Evolutionary conservation across 2,113 vertebrate genomes (phyloP), one percentile per base, ranked within the genome.

Genomic region (Ellobius talpinus): DNA sequence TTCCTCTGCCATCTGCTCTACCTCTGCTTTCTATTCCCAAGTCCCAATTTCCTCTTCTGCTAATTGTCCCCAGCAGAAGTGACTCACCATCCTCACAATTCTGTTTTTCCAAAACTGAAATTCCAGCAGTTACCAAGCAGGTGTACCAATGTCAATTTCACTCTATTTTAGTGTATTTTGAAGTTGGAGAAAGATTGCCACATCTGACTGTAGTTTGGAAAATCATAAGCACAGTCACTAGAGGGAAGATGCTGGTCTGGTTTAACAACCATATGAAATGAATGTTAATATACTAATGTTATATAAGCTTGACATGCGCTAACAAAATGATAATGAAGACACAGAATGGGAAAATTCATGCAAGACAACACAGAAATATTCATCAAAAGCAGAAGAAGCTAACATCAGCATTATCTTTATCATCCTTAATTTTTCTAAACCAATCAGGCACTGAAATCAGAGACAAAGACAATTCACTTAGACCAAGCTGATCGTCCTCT

Each of bases 1-100:
- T 96, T 90, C 92, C 77, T 94, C 73, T 82, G 68, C 97, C 97
- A 97, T 97, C 97, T 97, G 96, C 45, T 97, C 88, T 86, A 96
- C 89, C 94, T 94, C 96, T 73, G 39, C 55, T 73, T 81, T 95
- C 87, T 94, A 93, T 58, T 72, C 89, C 97, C 93, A 72, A 66
- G 93, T 96, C 82, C 91, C 95, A 74, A 39, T 89, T 97, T 97
- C 94, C 93, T 96, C 84, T 94, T 92, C 90, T 95, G 66, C 94
- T 97, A 93, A 98, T 97, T 97, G 95, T 86, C 93, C 82, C 91
- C 89, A 87, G 92, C 88, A 96, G 93, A 93, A 97, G 52, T 94
- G 96, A 97, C 94, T 98, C 97, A 97, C 73, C 89, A 87, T 65
- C 72, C 76, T 91, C 3, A 1, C 61, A 31, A 52, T 70, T 97